Evolutionary conservation across 2,888 invertebrate species (phyloP), one percentile per base, ranked within the genome.

Genomic region (Philaethria dido): DNA sequence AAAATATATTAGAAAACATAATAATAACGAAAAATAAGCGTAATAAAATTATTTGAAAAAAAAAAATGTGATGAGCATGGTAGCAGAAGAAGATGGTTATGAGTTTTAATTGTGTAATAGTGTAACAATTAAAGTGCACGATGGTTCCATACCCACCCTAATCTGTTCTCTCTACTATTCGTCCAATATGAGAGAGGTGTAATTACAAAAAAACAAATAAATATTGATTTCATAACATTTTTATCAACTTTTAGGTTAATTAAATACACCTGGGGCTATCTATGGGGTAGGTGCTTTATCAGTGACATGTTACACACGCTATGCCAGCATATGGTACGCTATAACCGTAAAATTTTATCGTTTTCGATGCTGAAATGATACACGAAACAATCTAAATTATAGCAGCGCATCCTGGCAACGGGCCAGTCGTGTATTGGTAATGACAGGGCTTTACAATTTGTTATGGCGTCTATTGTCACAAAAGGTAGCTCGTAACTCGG

Each of bases 291-390:
- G 66, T 66, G 42, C 42, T 47, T 59, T 67, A 69, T 70, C 70
- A 66, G 69, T 50, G 63, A 50, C 68, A 65, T 57, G 68, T 65
- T 61, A 64, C 67, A 63, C 71, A 71, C 70, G 64, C 69, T 61
- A 50, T 50, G 66, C 64, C 64, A 59, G 70, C 72, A 70, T 68
- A 70, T 72, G 70, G 72, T 66, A 79, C 79, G 82, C 87, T 83
- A 88, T 90, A 88, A 88, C 83, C 89, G 83, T 92, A 88, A 92
- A 92, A 92, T 92, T 92, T 92, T 90, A 92, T 90, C 85, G 90
- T 77, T 82, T 84, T 85, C 86, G 86, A 89, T 88, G 86, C 87
- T 87, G 83, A 90, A 92, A 89, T 92, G 92, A 92, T 89, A 90
- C 90, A 90, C 86, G 89, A 88, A 92, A 91, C 90, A 89, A 89